Conservation (phyloP, 2,113 vertebrate species). For the Cyphomyrus plagiostoma region DNA sequence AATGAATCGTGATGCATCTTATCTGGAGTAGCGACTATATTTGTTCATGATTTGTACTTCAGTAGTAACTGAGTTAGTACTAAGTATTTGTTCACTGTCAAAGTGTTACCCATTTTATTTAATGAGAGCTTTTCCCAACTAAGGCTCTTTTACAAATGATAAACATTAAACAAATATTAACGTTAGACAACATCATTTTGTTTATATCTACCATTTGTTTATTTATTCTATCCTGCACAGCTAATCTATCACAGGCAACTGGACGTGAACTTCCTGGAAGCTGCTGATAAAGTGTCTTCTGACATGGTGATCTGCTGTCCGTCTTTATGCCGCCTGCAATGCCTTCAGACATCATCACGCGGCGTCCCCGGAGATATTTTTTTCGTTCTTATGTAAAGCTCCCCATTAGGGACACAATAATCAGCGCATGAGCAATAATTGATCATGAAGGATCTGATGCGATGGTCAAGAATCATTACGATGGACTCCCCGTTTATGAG, state of each 20-base stretch:
- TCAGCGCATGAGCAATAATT: background rate
- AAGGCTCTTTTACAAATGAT: background rate
- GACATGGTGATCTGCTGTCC: background rate
- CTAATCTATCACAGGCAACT: background rate
- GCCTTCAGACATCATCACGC: conserved; percentile 45
- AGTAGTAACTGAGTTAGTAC: no score
- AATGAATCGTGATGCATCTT: no score
- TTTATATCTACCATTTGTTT: conserved; percentile 7
- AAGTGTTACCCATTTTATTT: background rate
- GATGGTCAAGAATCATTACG: background rate
- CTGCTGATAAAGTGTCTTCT: conserved; percentile 35
- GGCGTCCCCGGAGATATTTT: background rate
- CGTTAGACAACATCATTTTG: background rate
- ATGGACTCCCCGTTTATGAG: background rate
- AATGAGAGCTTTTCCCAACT: background rate
- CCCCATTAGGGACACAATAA: background rate
- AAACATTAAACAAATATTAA: conserved; percentile 1
- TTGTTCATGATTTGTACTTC: no score
- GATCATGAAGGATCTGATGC: background rate
- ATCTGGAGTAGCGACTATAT: no score
- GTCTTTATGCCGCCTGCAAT: background rate
- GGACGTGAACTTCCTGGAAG: conserved; percentile 35
- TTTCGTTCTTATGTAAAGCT: background rate
- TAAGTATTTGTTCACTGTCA: background rate
- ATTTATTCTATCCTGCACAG: background rate